These are phyloP conservation scores for Nomada fabriciana DNA, from an alignment of 2,888 invertebrate genomes.

Conservation along the genomic window DNA sequence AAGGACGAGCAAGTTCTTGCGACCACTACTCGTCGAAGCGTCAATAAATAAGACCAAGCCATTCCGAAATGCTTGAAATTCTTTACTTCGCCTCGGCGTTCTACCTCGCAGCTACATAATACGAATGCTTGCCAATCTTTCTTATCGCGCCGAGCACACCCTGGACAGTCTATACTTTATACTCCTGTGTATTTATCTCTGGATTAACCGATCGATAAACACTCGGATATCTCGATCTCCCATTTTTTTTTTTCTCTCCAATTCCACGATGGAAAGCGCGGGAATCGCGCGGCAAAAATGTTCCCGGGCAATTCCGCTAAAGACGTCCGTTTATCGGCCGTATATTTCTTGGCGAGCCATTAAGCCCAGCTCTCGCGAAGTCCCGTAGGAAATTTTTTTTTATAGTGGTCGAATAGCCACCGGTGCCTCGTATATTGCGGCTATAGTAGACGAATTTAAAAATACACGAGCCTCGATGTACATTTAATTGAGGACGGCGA, in stretches of 20 bases:
- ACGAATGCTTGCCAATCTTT: no score
- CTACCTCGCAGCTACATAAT: no score
- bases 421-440: slow-evolving; percentile 33
- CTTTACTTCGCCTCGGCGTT: no score
- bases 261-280: no score
- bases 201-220: slow-evolving; percentile 11
- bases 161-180: neutral
- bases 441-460: slow-evolving; percentile 52
- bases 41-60: neutral
- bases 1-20: no score
- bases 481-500: slow-evolving; percentile 49
- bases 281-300: slow-evolving; percentile 2
- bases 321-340: neutral
- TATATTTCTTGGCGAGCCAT: neutral
- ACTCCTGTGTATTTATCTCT: neutral
- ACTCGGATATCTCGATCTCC: neutral
- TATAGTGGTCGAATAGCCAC: slow-evolving; percentile 15
- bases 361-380: slow-evolving; percentile 10
- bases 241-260: neutral
- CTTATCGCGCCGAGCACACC: slow-evolving; percentile 13
- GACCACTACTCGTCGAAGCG: no score
- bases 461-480: slow-evolving; percentile 46
- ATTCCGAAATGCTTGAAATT: neutral
- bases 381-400: slow-evolving; percentile 28
- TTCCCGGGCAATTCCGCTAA: neutral